Base-by-base conservation (phyloP, 1,140 invertebrate species). In the Cydia fagiglandana region DNA sequence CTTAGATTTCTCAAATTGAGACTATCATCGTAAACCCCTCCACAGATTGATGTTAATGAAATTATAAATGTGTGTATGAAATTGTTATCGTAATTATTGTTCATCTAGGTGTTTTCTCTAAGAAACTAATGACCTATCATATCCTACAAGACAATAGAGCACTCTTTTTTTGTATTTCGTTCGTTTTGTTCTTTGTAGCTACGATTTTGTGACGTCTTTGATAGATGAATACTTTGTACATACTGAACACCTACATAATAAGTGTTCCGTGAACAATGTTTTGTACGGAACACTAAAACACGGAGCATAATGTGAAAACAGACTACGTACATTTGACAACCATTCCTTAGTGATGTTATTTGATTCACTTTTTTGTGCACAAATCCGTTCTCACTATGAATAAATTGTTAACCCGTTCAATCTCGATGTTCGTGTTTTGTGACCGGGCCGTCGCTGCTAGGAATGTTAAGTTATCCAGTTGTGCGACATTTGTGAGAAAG, bases 401-500 rank as follows among this genome's bases (percentile, higher is more conserved):
- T 66, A 56, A 56, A 17, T 47, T 45, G 38, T 64, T 64, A 53
- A 38, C 45, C 12, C 4, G 4, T 74, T 70, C 17, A 28, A 56
- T 53, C 6, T 30, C n/a, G 53, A 73, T 76, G 28, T 61, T 77
- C 74, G 64, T 77, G 70, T 68, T 13, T 24, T 75, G 75, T 64
- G 66, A 73, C 28, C 66, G 47, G 34, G 47, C 34, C n/a, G 53
- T 74, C 74, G 50, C 66, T 76, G 50, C 73, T 78, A 78, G 78
- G 73, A 75, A 75, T 83, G 80, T 82, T 81, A 82, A 81, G 34
- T 41, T 17, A 13, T 64, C 24, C 53, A 20, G 53, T 81, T 80
- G 78, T 83, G 80, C 80, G 81, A 85, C 82, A 79, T 80, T 64
- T 86, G 80, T 81, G 80, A 82, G 80, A 83, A 81, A 83, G 75